phyloP scores from a whole-genome alignment of 2,888 invertebrate species.

The Drosophila falleni region DNA sequence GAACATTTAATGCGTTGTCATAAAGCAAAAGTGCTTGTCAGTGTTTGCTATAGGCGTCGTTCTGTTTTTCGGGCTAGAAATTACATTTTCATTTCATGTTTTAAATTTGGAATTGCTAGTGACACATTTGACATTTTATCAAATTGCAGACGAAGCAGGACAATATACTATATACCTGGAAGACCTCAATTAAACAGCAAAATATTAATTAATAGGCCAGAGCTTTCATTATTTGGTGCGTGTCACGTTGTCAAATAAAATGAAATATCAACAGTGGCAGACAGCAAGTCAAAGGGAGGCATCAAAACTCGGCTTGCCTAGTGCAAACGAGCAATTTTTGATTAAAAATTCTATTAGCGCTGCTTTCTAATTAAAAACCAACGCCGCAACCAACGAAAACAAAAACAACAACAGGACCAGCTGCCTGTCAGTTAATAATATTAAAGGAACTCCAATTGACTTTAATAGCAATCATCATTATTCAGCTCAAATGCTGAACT shows the following conservation, averaged over 20 bases:
- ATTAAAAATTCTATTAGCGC: slow-evolving; percentile 79
- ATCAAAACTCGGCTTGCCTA: slow-evolving; percentile 23
- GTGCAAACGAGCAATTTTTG: slow-evolving; percentile 64
- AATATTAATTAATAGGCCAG: slow-evolving; percentile 77
- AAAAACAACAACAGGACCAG: slow-evolving; percentile 15
- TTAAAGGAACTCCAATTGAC: slow-evolving; percentile 50
- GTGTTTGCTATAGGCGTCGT: slow-evolving; percentile 6
- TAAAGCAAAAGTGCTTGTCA: slow-evolving; percentile 26
- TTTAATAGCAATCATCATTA: slow-evolving; percentile 53
- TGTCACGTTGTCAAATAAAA: slow-evolving; percentile 68
- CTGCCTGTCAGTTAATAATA: slow-evolving; percentile 40
- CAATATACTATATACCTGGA: slow-evolving; percentile 2
- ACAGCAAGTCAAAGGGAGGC: slow-evolving; percentile 16
- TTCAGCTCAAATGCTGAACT: slow-evolving; percentile 3
- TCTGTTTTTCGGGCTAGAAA: slow-evolving; percentile 17
- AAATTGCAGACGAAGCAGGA: slow-evolving; percentile 24
- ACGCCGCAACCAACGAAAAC: slow-evolving; percentile 23
- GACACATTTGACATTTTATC: slow-evolving; percentile 77
- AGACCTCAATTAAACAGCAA: slow-evolving; percentile 62
- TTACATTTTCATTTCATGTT: slow-evolving; percentile 60
- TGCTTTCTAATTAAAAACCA: slow-evolving; percentile 75
- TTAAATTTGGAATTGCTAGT: slow-evolving; percentile 70
- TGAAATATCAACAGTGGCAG: slow-evolving; percentile 51
- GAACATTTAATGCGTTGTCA: slow-evolving; percentile 21
- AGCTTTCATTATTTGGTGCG: slow-evolving; percentile 35